Conservation (phyloP, 2,113 vertebrate genomes). For the Grallaria varia region DNA sequence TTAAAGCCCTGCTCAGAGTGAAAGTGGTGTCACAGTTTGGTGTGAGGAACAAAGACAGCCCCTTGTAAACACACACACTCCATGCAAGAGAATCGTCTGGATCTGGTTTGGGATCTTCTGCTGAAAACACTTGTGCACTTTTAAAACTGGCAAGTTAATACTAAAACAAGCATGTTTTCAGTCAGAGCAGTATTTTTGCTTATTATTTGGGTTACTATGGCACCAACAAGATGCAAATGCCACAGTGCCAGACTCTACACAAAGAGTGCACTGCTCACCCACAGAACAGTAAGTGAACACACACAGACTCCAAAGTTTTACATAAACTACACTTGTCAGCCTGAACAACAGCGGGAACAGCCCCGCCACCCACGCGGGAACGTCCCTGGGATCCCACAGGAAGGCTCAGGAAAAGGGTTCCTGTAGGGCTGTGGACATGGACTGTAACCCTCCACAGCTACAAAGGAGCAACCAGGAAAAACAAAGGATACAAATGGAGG, state of each 20-base stretch:
- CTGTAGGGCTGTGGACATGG: background rate
- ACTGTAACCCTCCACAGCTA: background rate
- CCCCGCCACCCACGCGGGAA: background rate
- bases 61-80: background rate
- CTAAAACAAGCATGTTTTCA: background rate
- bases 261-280: background rate
- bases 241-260: background rate
- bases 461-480: background rate
- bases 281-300: background rate
- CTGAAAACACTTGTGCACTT: background rate
- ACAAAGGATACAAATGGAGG: background rate
- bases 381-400: background rate
- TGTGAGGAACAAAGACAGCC: background rate
- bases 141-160: background rate
- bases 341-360: background rate
- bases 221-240: slow-evolving; percentile 3
- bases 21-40: background rate
- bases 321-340: background rate
- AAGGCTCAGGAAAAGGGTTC: background rate
- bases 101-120: background rate
- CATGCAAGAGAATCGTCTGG: background rate
- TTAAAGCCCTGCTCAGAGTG: background rate
- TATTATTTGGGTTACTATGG: slow-evolving; percentile 10
- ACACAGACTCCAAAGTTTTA: background rate
- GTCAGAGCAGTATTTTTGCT: background rate